Evolutionary conservation across 37 sponge, comb jelly and placozoan species (phyloP).

Genomic region (Cladorhizidae sp.): DNA sequence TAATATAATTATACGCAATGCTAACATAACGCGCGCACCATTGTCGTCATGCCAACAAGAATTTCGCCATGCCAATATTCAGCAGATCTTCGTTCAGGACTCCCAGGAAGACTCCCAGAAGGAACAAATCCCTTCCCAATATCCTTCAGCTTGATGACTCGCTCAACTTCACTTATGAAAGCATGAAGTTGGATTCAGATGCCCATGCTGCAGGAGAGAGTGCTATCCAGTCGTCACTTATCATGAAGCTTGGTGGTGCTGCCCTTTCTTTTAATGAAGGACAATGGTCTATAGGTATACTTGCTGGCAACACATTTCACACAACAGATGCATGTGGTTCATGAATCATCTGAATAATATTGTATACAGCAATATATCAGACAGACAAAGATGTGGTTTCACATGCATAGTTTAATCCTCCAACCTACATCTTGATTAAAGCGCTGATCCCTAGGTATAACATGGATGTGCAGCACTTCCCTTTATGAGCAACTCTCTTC

Average conservation of each 20-base stretch:
- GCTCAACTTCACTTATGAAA: slow-evolving; percentile 60
- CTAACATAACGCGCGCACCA: too few relatives aligned
- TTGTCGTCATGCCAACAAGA: not conserved
- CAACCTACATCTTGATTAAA: too few relatives aligned
- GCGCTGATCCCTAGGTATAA: too few relatives aligned
- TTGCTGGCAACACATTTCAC: too few relatives aligned
- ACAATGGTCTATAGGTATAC: slow-evolving; percentile 77
- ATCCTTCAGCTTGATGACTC: slow-evolving; percentile 76
- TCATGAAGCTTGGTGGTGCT: slow-evolving; percentile 75
- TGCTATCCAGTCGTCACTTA: not conserved
- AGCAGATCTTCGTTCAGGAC: slow-evolving; percentile 61
- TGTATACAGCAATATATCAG: too few relatives aligned
- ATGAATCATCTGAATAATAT: too few relatives aligned
- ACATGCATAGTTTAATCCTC: too few relatives aligned
- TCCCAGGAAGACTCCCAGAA: slow-evolving; percentile 81
- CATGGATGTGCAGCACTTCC: too few relatives aligned
- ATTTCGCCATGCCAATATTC: slow-evolving; percentile 62
- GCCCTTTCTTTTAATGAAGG: slow-evolving; percentile 81
- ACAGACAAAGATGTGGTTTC: too few relatives aligned
- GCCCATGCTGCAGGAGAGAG: slow-evolving; percentile 35
- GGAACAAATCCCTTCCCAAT: slow-evolving; percentile 71
- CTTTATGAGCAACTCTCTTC: too few relatives aligned
- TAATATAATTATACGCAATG: too few relatives aligned
- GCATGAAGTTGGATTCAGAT: slow-evolving; percentile 63
- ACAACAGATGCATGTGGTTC: too few relatives aligned